Evolutionary conservation across 2,888 invertebrate genomes (phyloP).

Genomic region (Epistrophe eligans): DNA sequence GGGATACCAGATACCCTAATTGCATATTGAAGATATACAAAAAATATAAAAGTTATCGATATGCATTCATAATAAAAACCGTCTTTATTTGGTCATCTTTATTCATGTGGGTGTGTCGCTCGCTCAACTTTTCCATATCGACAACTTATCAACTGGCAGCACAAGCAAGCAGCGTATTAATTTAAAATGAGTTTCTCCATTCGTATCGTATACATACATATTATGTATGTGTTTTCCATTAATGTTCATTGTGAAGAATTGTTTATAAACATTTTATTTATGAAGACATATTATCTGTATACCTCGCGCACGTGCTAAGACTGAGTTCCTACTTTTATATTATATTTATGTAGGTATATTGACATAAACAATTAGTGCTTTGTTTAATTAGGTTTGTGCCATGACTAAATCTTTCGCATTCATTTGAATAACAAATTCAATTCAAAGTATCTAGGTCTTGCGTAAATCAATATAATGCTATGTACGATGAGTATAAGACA

Average conservation of each 20-base stretch:
- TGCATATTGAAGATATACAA: background rate
- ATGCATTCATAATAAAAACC: constrained; percentile 17
- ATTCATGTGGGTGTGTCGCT: constrained; percentile 15
- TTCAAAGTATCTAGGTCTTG: constrained; percentile 1
- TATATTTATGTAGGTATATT: background rate
- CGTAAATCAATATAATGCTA: background rate
- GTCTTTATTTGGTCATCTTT: constrained; percentile 26
- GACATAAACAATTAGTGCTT: constrained; percentile 12
- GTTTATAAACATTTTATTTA: background rate
- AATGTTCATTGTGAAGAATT: background rate
- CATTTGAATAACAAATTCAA: constrained; percentile 20
- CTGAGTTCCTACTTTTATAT: background rate
- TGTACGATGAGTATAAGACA: background rate
- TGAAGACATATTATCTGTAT: background rate
- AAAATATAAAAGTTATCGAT: background rate
- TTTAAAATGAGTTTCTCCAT: constrained; percentile 19
- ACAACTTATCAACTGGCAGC: background rate
- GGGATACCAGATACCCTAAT: background rate
- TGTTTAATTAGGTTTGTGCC: constrained; percentile 18
- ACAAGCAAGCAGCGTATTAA: background rate
- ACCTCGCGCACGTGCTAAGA: background rate
- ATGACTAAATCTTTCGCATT: constrained; percentile 18
- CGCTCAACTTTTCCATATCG: background rate
- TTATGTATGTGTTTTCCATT: background rate
- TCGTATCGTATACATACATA: background rate